These are phyloP conservation scores for Procambarus clarkii DNA, from an alignment of 1,140 invertebrate genomes.

Conservation along the genomic window DNA sequence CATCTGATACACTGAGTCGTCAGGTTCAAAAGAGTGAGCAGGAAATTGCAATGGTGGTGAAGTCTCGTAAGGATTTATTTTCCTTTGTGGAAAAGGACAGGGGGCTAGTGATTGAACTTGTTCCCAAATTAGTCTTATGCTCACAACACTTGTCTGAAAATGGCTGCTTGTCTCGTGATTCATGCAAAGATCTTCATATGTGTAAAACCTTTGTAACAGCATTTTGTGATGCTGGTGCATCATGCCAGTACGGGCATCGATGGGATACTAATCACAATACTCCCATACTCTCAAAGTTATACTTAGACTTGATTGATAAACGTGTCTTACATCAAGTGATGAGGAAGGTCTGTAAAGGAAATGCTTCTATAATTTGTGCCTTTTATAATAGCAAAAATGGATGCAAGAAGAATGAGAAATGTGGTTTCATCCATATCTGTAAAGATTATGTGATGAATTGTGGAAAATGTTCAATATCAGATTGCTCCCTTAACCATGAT, in stretches of 20 bases:
- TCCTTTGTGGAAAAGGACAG: slow-evolving; percentile 16
- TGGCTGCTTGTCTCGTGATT: not conserved
- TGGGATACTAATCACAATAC: slow-evolving; percentile 48
- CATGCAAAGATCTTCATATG: slow-evolving; percentile 33
- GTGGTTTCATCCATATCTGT: slow-evolving; percentile 33
- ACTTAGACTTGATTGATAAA: slow-evolving; percentile 45
- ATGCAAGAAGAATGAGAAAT: slow-evolving; percentile 30
- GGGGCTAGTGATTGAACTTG: slow-evolving; percentile 32
- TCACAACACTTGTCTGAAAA: slow-evolving; percentile 25
- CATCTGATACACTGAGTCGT: slow-evolving; percentile 3
- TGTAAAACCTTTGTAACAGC: slow-evolving; percentile 23
- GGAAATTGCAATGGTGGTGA: not conserved
- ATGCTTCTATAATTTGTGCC: not conserved
- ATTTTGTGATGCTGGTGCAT: not conserved
- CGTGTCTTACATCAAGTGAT: not conserved
- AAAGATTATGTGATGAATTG: slow-evolving; percentile 29
- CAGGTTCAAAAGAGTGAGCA: slow-evolving; percentile 16
- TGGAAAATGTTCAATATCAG: slow-evolving; percentile 25
- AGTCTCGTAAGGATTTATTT: slow-evolving; percentile 39
- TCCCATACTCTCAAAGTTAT: slow-evolving; percentile 39
- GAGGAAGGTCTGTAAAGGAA: slow-evolving; percentile 41
- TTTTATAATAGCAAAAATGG: slow-evolving; percentile 35
- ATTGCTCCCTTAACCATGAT: slow-evolving; percentile 43
- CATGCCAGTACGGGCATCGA: slow-evolving; percentile 36
- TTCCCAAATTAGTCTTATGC: slow-evolving; percentile 35